A percentile compares a stretch with the other conserved stretches of the same genome.
phyloP scores from a whole-genome alignment of 2,113 vertebrate species.

The Lophura nycthemera region DNA sequence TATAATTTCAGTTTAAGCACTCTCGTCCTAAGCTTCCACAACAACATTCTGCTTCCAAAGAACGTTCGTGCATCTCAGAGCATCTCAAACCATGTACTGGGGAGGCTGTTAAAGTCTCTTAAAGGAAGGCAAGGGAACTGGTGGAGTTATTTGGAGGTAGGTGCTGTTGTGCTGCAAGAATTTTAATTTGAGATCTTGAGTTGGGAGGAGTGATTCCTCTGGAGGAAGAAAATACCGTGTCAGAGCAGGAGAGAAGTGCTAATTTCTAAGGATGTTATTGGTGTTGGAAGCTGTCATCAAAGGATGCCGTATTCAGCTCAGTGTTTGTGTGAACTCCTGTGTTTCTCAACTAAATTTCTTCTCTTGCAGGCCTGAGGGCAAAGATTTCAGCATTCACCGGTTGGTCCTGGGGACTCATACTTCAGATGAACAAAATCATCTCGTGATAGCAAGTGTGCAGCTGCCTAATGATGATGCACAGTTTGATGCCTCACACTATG shows the following conservation, averaged over 20 bases:
- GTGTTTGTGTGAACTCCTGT: neutral
- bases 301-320: rapidly evolving
- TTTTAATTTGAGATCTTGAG: neutral
- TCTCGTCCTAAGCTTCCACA: neutral
- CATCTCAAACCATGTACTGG: rapidly evolving
- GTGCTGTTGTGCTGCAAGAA: neutral
- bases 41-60: neutral
- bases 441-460: conserved; percentile 97
- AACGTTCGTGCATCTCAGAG: rapidly evolving
- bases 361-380: conserved; percentile 91
- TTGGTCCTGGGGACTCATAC: conserved; percentile 96
- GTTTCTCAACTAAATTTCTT: neutral
- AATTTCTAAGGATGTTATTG: neutral
- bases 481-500: conserved; percentile 97
- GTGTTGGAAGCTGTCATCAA: neutral
- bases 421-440: conserved; percentile 96
- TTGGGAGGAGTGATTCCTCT: neutral
- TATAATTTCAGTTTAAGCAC: neutral
- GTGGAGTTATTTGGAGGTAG: neutral
- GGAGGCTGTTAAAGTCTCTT: neutral
- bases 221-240: neutral
- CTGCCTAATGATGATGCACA: conserved; percentile 97
- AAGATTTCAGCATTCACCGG: conserved; percentile 97
- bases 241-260: neutral
- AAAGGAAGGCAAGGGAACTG: rapidly evolving